Conservation (phyloP, 1,140 invertebrate species). For the Drosophila simulans region DNA sequence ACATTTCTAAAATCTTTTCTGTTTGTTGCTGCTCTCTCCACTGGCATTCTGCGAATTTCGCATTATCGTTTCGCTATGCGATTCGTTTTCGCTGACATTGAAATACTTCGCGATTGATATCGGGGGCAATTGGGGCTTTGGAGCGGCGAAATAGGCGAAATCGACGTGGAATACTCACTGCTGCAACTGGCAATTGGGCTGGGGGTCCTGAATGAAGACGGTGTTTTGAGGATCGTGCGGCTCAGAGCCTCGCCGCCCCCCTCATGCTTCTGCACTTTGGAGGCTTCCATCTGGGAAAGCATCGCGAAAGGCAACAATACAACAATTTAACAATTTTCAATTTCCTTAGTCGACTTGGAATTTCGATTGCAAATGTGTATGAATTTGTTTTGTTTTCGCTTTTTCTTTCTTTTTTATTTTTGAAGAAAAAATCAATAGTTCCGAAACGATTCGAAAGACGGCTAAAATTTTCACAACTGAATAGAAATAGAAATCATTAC, state of each 20-base stretch:
- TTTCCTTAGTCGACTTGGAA: slow-evolving; percentile 49
- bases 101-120: slow-evolving; percentile 54
- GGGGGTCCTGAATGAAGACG: background rate
- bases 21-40: slow-evolving; percentile 61
- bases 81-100: slow-evolving; percentile 62
- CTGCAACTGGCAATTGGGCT: slow-evolving; percentile 5
- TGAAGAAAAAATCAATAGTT: slow-evolving; percentile 18
- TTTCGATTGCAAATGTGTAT: slow-evolving; percentile 25
- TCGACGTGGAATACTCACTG: slow-evolving; percentile 34
- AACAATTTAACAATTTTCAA: slow-evolving; percentile 26
- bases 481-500: slow-evolving; percentile 23
- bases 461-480: slow-evolving; percentile 64
- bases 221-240: background rate
- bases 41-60: slow-evolving; percentile 29
- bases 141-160: too few relatives aligned
- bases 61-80: slow-evolving; percentile 9
- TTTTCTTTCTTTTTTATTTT: slow-evolving; percentile 15
- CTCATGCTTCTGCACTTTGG: background rate
- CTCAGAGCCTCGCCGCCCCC: slow-evolving; percentile 8
- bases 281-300: slow-evolving; percentile 17
- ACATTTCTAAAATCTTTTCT: slow-evolving; percentile 56
- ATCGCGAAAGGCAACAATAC: slow-evolving; percentile 7
- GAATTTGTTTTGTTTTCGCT: slow-evolving; percentile 1
- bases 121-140: background rate
- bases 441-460: slow-evolving; percentile 61